A percentile compares a stretch with the other conserved stretches of the same genome.
Evolutionary conservation across 2,797 vertebrate species (phyloP).

Genomic region (Remorina albescens): DNA sequence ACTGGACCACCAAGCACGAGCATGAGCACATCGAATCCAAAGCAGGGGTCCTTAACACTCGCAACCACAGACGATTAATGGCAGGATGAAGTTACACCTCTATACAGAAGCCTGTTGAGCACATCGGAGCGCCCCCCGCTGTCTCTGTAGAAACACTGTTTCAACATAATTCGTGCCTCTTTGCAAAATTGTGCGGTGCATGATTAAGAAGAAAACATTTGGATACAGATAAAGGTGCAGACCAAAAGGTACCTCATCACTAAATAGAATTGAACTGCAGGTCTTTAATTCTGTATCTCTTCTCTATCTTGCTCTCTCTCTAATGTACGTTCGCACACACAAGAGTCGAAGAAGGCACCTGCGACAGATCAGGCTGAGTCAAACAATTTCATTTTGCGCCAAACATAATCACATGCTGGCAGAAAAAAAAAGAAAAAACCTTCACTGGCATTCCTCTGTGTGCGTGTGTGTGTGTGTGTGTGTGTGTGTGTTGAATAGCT

Average conservation of each 20-base stretch:
- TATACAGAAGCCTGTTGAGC: conserved; percentile 35
- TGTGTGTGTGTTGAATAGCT: conserved; percentile 40
- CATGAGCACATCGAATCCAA: conserved; percentile 59
- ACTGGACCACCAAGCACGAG: conserved; percentile 81
- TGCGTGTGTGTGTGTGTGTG: conserved; percentile 48
- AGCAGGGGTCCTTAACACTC: conserved; percentile 62
- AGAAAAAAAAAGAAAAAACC: conserved; percentile 7
- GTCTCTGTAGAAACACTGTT: conserved; percentile 39
- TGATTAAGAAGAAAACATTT: conserved; percentile 36
- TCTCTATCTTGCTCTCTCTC: background rate
- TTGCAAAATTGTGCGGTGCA: conserved; percentile 1
- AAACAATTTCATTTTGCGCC: conserved; percentile 72
- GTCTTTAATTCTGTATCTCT: background rate
- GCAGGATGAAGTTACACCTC: conserved; percentile 67
- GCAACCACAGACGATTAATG: conserved; percentile 78
- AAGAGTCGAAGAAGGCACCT: conserved; percentile 54
- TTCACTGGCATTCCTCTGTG: conserved; percentile 33
- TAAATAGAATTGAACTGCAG: background rate
- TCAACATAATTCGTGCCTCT: conserved; percentile 26
- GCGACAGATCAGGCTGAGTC: conserved; percentile 72
- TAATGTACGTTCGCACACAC: conserved; percentile 2
- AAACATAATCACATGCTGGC: conserved; percentile 58
- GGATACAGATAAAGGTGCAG: conserved; percentile 2
- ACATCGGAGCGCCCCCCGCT: conserved; percentile 65
- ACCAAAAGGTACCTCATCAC: background rate